phyloP scores from a whole-genome alignment of 2,113 vertebrate genomes.

The Xenopus laevis region DNA sequence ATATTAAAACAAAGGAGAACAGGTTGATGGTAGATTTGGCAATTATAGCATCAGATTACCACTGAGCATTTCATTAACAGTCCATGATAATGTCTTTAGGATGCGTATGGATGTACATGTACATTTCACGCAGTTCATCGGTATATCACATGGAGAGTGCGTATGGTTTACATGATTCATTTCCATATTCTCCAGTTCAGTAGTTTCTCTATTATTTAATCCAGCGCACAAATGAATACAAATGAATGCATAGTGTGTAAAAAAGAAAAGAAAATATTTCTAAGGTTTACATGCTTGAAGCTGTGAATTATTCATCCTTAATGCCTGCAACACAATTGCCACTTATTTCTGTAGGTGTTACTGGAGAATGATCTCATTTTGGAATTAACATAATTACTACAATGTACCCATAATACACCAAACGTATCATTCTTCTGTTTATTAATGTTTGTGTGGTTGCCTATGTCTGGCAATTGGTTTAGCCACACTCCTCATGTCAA shows the following conservation, averaged over 20 bases:
- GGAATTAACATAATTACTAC: neutral
- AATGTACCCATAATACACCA: neutral
- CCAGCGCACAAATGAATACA: neutral
- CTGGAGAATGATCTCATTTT: conserved; percentile 10
- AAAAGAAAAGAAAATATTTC: too few relatives aligned
- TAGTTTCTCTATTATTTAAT: neutral
- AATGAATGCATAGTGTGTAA: too few relatives aligned
- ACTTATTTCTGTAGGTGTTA: neutral
- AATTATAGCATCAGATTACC: too few relatives aligned
- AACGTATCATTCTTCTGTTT: too few relatives aligned
- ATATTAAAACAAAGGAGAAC: neutral
- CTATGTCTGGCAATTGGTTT: too few relatives aligned
- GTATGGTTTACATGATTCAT: neutral
- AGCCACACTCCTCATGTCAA: too few relatives aligned
- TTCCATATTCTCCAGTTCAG: neutral
- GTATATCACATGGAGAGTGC: neutral
- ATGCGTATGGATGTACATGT: neutral
- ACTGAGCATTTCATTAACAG: too few relatives aligned
- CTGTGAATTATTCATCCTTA: neutral
- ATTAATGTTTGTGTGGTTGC: too few relatives aligned
- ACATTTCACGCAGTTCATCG: neutral
- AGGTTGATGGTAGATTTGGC: neutral
- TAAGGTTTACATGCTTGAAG: neutral
- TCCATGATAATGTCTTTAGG: too few relatives aligned
- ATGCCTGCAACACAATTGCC: neutral